Evolutionary conservation across 1,140 invertebrate species (phyloP).

Genomic region (Drosophila ananassae): DNA sequence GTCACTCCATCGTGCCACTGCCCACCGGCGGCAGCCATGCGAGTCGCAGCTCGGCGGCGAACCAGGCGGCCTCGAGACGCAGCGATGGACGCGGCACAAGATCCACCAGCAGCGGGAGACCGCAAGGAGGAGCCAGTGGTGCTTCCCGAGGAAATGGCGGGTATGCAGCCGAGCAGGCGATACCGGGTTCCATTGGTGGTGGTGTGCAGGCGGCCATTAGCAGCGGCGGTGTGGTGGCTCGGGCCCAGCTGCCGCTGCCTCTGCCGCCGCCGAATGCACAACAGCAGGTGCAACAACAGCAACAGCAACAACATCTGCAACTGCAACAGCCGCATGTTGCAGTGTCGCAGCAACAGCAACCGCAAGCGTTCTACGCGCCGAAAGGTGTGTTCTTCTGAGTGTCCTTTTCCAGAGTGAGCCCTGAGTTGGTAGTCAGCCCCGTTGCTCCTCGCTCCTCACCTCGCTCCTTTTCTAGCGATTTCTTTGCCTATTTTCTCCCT

Average conservation of each 20-base stretch:
- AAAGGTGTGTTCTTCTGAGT: constrained; percentile 86
- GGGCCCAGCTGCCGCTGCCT: constrained; percentile 78
- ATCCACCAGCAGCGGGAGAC: constrained; percentile 85
- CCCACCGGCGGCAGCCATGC: constrained; percentile 69
- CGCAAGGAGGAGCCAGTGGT: constrained; percentile 47
- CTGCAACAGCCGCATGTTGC: constrained; percentile 54
- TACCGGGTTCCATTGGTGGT: constrained; percentile 83
- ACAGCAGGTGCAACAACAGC: constrained; percentile 64
- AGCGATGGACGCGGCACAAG: constrained; percentile 67
- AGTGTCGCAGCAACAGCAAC: constrained; percentile 61
- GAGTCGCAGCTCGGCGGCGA: constrained; percentile 62
- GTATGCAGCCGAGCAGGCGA: constrained; percentile 66
- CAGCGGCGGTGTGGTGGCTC: constrained; percentile 72
- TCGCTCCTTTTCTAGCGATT: not conserved
- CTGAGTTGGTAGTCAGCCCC: constrained; percentile 37
- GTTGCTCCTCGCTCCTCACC: constrained; percentile 42
- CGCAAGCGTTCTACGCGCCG: constrained; percentile 87
- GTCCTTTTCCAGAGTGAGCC: constrained; percentile 18
- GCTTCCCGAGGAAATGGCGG: constrained; percentile 84
- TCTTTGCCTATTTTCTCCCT: constrained; percentile 23
- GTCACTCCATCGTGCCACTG: constrained; percentile 71
- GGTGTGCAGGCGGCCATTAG: constrained; percentile 77
- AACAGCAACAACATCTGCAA: constrained; percentile 54
- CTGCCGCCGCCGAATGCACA: constrained; percentile 73
- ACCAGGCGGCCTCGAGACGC: constrained; percentile 61